phyloP scores from a whole-genome alignment of 2,888 invertebrate genomes.

The Aspidiotus destructor region DNA sequence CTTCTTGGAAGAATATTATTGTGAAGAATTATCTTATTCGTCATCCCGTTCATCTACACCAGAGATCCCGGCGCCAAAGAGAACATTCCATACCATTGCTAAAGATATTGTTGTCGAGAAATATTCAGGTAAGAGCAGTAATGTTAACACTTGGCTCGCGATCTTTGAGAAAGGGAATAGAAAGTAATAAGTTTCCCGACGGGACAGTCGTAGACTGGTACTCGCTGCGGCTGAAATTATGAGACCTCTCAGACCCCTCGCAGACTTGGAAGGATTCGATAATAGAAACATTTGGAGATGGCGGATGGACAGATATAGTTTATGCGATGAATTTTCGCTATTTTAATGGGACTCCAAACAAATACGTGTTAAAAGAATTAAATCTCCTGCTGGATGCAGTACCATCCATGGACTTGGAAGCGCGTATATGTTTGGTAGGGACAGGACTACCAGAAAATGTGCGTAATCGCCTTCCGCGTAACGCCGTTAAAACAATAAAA shows the following conservation, averaged over 20 bases:
- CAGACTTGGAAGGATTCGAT: background rate
- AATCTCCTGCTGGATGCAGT: background rate
- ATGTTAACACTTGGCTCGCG: too few relatives aligned
- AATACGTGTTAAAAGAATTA: background rate
- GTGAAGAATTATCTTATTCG: too few relatives aligned
- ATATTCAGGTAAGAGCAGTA: too few relatives aligned
- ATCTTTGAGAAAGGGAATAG: too few relatives aligned
- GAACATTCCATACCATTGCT: background rate
- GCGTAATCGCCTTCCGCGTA: too few relatives aligned
- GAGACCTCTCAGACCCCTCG: background rate
- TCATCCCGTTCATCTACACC: too few relatives aligned
- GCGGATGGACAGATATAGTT: background rate
- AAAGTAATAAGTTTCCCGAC: background rate
- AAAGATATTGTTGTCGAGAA: background rate
- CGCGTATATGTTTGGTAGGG: background rate
- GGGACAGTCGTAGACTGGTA: background rate
- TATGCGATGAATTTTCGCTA: background rate
- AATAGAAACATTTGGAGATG: background rate
- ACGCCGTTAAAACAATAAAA: too few relatives aligned
- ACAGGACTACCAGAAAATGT: background rate
- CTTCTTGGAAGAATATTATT: background rate
- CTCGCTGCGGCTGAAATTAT: background rate
- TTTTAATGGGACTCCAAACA: background rate
- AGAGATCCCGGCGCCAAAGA: too few relatives aligned
- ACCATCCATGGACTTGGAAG: background rate